A percentile compares a stretch with the other conserved stretches of the same genome.
phyloP scores from a whole-genome alignment of 2,797 vertebrate species.

The Microtus californicus region DNA sequence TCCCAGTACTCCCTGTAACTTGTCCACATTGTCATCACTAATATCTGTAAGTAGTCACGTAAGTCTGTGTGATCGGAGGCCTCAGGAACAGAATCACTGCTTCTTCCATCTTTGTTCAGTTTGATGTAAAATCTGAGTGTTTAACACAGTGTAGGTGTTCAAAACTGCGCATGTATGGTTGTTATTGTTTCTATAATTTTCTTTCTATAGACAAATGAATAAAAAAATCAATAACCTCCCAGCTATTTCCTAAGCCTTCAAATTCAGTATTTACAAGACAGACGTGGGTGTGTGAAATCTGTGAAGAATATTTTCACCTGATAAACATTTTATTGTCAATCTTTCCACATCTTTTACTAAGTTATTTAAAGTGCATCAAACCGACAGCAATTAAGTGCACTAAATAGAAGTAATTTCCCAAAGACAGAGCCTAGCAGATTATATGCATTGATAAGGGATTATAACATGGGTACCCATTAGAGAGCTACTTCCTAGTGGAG shows the following conservation, averaged over 20 bases:
- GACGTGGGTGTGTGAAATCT: conserved; percentile 9
- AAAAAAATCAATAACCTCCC: conserved; percentile 52
- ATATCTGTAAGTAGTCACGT: not conserved
- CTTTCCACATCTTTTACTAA: conserved; percentile 33
- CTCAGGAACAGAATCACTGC: not conserved
- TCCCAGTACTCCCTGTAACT: conserved; percentile 14
- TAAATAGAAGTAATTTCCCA: conserved; percentile 78
- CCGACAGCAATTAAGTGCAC: conserved; percentile 68
- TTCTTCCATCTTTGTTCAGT: not conserved
- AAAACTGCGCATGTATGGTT: not conserved
- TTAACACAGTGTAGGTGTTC: not conserved
- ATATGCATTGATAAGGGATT: conserved; percentile 60
- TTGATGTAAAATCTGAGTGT: conserved; percentile 16
- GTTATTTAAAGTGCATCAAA: conserved; percentile 62
- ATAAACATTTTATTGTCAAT: conserved; percentile 66
- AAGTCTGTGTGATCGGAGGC: not conserved
- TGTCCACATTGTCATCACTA: not conserved
- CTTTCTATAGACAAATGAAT: not conserved
- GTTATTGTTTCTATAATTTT: conserved; percentile 61
- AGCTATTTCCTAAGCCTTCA: conserved; percentile 42
- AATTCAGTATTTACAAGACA: conserved; percentile 55
- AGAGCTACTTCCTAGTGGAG: not conserved
- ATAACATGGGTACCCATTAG: conserved; percentile 23
- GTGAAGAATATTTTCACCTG: conserved; percentile 66
- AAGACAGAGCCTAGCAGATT: conserved; percentile 63